A percentile compares a stretch with the other conserved stretches of the same genome.
phyloP scores from a whole-genome alignment of 2,888 invertebrate species.

The Parthenolecanium corni region DNA sequence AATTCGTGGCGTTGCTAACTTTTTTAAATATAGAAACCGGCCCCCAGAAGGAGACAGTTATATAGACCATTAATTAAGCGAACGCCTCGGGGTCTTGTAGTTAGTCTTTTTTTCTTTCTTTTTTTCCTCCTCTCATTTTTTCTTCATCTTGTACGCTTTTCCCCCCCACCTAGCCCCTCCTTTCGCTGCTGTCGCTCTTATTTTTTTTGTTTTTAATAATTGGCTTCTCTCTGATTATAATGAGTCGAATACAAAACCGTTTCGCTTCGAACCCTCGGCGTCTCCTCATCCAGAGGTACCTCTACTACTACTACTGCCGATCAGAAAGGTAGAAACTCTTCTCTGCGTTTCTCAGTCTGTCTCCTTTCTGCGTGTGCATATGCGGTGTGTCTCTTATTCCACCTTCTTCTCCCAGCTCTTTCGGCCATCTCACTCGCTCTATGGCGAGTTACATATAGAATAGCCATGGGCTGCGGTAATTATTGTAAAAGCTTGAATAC shows the following conservation, averaged over 20 bases:
- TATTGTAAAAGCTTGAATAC: slow-evolving; percentile 26
- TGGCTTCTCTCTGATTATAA: slow-evolving; percentile 24
- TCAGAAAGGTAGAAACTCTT: no score
- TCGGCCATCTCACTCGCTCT: neutral
- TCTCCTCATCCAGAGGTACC: neutral
- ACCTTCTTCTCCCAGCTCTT: no score
- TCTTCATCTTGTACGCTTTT: neutral
- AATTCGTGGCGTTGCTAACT: neutral
- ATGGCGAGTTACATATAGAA: slow-evolving; percentile 1
- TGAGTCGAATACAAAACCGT: slow-evolving; percentile 23
- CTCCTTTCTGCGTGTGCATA: no score
- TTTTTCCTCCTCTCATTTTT: neutral
- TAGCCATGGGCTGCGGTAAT: slow-evolving; percentile 24
- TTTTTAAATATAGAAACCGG: slow-evolving; percentile 16
- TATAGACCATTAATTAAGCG: slow-evolving; percentile 24
- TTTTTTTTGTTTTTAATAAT: slow-evolving; percentile 24
- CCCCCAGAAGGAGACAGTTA: slow-evolving; percentile 21
- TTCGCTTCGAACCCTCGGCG: neutral
- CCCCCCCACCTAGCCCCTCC: neutral
- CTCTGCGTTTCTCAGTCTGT: no score
- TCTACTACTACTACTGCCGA: no score
- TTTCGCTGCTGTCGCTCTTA: neutral
- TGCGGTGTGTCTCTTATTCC: no score
- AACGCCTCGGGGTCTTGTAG: slow-evolving; percentile 9
- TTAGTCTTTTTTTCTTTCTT: neutral